Conservation (phyloP, 1,140 invertebrate species). For the Temnothorax curvispinosus region DNA sequence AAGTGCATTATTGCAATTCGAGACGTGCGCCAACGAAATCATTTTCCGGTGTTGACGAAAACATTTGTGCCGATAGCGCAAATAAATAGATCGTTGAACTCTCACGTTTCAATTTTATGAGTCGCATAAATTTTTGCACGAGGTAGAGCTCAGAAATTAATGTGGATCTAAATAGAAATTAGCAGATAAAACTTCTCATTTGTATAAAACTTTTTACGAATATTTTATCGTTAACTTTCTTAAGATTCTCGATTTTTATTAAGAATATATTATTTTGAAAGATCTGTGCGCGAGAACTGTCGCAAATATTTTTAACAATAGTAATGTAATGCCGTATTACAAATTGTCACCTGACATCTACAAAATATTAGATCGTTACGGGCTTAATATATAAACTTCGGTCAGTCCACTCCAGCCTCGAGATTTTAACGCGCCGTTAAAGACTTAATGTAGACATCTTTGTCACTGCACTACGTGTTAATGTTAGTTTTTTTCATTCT, state of each 20-base stretch:
- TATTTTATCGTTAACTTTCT: not conserved
- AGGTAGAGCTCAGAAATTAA: not conserved
- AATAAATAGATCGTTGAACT: slow-evolving; percentile 8
- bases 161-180: not conserved
- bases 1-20: slow-evolving; percentile 63
- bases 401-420: not conserved
- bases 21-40: slow-evolving; percentile 3
- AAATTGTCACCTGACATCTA: not conserved
- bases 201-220: not conserved
- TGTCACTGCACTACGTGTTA: slow-evolving; percentile 21
- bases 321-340: not conserved
- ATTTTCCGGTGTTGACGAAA: slow-evolving; percentile 2
- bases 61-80: not conserved
- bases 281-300: not conserved
- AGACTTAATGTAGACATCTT: slow-evolving; percentile 45
- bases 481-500: slow-evolving; percentile 35
- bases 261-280: not conserved
- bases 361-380: not conserved
- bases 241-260: not conserved
- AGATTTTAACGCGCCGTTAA: slow-evolving; percentile 4
- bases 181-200: too few relatives aligned
- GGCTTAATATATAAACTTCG: not conserved
- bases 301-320: not conserved
- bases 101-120: not conserved
- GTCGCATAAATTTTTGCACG: not conserved